Percentiles rank a stretch among this genome's conserved stretches.
Conservation (phyloP, 2,888 invertebrate species). For the Melangyna quadrimaculata region DNA sequence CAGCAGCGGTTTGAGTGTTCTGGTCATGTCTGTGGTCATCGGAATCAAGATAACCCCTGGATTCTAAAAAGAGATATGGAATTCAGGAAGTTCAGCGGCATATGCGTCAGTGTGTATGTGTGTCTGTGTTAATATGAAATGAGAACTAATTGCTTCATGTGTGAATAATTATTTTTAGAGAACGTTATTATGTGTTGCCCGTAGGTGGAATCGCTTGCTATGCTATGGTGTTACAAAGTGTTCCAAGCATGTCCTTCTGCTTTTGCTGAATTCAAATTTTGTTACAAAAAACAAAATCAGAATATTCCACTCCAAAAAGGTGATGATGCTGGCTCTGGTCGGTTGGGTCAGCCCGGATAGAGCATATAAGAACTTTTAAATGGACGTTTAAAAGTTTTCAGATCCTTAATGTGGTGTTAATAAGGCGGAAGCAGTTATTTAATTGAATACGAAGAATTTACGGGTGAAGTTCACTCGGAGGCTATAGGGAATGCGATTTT, state of each 20-base stretch:
- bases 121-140: slow-evolving; percentile 44
- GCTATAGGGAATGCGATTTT: background rate
- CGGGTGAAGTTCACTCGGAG: background rate
- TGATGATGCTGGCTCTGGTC: slow-evolving; percentile 24
- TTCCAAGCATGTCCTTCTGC: slow-evolving; percentile 26
- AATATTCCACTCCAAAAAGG: slow-evolving; percentile 17
- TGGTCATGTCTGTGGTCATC: slow-evolving; percentile 53
- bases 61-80: slow-evolving; percentile 11
- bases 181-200: slow-evolving; percentile 59
- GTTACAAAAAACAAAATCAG: slow-evolving; percentile 9
- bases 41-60: slow-evolving; percentile 51
- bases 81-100: background rate
- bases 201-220: slow-evolving; percentile 58
- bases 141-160: slow-evolving; percentile 70
- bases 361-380: slow-evolving; percentile 45
- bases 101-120: background rate
- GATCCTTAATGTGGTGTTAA: slow-evolving; percentile 64
- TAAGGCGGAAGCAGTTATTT: slow-evolving; percentile 60
- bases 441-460: slow-evolving; percentile 43
- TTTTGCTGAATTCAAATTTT: slow-evolving; percentile 26
- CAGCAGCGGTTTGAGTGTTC: slow-evolving; percentile 29
- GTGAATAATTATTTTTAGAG: slow-evolving; percentile 70
- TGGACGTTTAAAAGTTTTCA: slow-evolving; percentile 64
- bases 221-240: slow-evolving; percentile 41
- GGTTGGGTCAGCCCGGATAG: background rate